Conservation (phyloP, 2,113 vertebrate genomes). For the Forbesichthys agassizii region DNA sequence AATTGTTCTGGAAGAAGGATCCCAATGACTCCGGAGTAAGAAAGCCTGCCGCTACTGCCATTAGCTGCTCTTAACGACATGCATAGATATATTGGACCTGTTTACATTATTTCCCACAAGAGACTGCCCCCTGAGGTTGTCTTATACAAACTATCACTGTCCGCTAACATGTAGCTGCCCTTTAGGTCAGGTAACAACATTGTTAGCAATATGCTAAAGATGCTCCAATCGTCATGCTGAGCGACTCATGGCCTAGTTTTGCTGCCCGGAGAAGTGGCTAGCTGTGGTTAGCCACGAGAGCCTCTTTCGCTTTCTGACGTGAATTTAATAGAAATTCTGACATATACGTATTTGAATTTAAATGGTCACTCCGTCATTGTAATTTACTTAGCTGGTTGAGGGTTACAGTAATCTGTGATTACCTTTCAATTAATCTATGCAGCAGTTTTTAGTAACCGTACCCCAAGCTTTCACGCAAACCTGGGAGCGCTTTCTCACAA, state of each 20-base stretch:
- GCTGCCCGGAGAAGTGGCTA: slow-evolving; percentile 28
- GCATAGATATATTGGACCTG: fast-evolving
- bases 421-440: too few relatives aligned
- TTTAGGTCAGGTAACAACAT: not conserved
- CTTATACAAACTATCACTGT: not conserved
- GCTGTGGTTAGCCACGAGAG: not conserved
- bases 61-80: slow-evolving; percentile 7
- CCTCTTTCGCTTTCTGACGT: not conserved
- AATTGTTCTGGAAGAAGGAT: slow-evolving; percentile 77
- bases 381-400: too few relatives aligned
- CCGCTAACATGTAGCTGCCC: not conserved
- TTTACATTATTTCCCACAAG: not conserved
- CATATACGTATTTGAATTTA: not conserved
- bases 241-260: slow-evolving; percentile 61
- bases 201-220: slow-evolving; percentile 40
- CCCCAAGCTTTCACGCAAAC: slow-evolving; percentile 7
- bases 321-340: too few relatives aligned
- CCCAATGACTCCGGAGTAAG: slow-evolving; percentile 76
- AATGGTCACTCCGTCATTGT: not conserved
- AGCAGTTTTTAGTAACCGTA: slow-evolving; percentile 6
- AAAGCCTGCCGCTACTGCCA: slow-evolving; percentile 44
- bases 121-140: not conserved
- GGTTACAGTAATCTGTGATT: too few relatives aligned
- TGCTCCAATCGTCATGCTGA: slow-evolving; percentile 42
- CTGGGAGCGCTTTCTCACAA: not conserved